A percentile compares a stretch with the other conserved stretches of the same genome.
These are phyloP conservation scores for Budorcas taxicolor DNA, from an alignment of 2,113 vertebrate genomes.

Conservation along the genomic window DNA sequence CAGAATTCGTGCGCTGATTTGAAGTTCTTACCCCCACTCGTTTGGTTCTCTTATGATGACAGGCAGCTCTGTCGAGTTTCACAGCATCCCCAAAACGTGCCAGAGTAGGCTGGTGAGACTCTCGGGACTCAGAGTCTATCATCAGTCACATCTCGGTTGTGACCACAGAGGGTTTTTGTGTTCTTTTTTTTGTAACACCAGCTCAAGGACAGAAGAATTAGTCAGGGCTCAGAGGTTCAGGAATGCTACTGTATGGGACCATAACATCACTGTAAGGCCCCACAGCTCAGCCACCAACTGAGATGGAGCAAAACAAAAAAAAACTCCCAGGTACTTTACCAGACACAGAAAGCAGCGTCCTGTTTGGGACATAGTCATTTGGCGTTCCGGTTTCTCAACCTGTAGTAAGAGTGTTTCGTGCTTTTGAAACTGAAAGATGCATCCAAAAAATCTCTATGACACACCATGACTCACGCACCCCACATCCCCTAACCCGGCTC, in stretches of 20 bases:
- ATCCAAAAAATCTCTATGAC: constrained; percentile 2
- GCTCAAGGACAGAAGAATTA: constrained; percentile 22
- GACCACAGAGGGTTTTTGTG: constrained; percentile 43
- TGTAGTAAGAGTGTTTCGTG: neutral
- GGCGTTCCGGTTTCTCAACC: neutral
- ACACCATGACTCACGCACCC: neutral
- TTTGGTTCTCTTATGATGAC: neutral
- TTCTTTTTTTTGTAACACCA: neutral
- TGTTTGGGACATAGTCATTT: constrained; percentile 24
- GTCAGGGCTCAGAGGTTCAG: constrained; percentile 23
- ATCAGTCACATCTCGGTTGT: constrained; percentile 13
- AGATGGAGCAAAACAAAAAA: neutral
- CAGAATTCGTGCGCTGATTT: neutral
- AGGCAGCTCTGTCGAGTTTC: neutral
- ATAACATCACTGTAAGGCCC: neutral
- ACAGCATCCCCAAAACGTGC: constrained; percentile 45
- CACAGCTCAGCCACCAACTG: neutral
- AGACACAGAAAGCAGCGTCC: neutral
- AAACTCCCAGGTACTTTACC: constrained; percentile 71
- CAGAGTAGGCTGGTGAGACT: constrained; percentile 50
- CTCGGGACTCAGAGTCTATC: constrained; percentile 20
- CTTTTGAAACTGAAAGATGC: constrained; percentile 34
- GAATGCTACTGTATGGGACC: neutral
- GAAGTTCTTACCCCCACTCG: neutral
- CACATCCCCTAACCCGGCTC: rapidly evolving